phyloP scores from a whole-genome alignment of 2,888 invertebrate genomes.

The Meghimatium bilineatum region DNA sequence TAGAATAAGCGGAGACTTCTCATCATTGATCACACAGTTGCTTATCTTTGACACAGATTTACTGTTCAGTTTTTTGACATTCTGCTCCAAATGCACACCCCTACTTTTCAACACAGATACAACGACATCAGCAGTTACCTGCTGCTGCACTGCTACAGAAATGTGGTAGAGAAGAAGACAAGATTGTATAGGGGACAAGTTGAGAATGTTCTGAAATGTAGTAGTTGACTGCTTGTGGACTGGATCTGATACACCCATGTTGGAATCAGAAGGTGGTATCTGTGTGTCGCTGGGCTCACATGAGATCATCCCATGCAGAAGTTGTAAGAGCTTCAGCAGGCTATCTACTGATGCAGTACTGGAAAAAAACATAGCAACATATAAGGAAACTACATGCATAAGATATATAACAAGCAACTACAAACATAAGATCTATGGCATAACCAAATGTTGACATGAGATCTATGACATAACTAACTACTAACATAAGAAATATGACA shows the following conservation, averaged over 20 bases:
- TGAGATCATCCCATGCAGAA: neutral
- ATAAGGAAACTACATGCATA: too few relatives aligned
- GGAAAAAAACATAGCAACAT: neutral
- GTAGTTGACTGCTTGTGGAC: neutral
- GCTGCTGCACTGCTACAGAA: neutral
- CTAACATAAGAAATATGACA: too few relatives aligned
- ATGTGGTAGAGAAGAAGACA: conserved; percentile 21
- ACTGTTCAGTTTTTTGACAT: neutral
- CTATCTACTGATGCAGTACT: conserved; percentile 1
- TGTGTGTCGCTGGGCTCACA: neutral
- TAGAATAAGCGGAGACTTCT: neutral
- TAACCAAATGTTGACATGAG: too few relatives aligned
- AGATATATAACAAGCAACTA: too few relatives aligned
- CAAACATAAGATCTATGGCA: too few relatives aligned
- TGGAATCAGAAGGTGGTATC: neutral
- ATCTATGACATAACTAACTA: too few relatives aligned
- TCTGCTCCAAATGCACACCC: neutral
- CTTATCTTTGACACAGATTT: neutral
- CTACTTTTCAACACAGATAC: neutral
- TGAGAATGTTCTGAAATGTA: neutral
- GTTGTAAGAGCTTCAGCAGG: conserved; percentile 16
- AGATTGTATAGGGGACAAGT: conserved; percentile 3
- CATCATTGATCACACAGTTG: neutral
- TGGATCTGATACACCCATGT: neutral
- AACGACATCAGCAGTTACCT: neutral